phyloP scores from a whole-genome alignment of 2,888 invertebrate genomes.

The Netelia inedita region DNA sequence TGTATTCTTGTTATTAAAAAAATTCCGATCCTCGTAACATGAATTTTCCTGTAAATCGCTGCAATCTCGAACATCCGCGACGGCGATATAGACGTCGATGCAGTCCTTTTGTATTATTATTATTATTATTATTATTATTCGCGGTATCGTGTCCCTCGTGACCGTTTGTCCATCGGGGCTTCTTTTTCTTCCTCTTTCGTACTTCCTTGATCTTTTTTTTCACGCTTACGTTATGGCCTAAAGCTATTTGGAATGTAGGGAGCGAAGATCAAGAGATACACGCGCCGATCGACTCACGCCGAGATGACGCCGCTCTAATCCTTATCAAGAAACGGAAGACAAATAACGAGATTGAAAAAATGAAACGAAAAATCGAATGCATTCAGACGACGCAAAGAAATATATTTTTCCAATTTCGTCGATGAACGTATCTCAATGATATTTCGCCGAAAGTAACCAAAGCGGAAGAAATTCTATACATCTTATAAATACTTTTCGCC shows the following conservation, averaged over 20 bases:
- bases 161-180: background rate
- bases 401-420: too few relatives aligned
- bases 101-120: background rate
- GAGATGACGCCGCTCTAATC: slow-evolving; percentile 13
- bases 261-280: background rate
- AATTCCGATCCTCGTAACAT: slow-evolving; percentile 9
- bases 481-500: too few relatives aligned
- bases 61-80: slow-evolving; percentile 22
- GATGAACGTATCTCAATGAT: background rate
- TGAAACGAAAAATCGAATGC: too few relatives aligned
- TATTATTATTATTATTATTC: background rate
- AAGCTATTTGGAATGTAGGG: slow-evolving; percentile 42
- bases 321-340: too few relatives aligned
- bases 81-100: background rate
- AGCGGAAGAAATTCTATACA: too few relatives aligned
- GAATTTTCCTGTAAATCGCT: slow-evolving; percentile 20
- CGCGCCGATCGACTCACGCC: slow-evolving; percentile 11
- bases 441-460: too few relatives aligned
- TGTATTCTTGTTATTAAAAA: slow-evolving; percentile 19
- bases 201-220: background rate
- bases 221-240: slow-evolving; percentile 67
- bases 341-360: too few relatives aligned
- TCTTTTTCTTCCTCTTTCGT: slow-evolving; percentile 3
- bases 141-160: background rate
- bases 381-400: too few relatives aligned